phyloP scores from a whole-genome alignment of 2,797 vertebrate species.

The Todus mexicanus region DNA sequence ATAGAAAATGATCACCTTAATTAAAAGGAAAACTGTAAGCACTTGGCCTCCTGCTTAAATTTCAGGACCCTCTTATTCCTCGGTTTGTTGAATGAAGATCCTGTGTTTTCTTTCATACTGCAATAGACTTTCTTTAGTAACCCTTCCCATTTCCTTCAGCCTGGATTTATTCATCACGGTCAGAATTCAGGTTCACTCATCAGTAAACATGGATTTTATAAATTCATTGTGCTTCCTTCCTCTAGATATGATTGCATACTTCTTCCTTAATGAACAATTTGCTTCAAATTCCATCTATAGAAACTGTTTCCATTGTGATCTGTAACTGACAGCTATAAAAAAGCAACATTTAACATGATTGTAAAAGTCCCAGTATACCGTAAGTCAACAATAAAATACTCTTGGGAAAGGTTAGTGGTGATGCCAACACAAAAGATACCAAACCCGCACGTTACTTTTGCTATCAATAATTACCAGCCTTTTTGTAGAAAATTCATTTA shows the following conservation, averaged over 20 bases:
- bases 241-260: background rate
- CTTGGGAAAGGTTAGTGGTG: background rate
- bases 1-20: background rate
- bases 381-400: background rate
- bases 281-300: background rate
- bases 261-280: background rate
- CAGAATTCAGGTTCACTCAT: background rate
- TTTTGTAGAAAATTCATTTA: background rate
- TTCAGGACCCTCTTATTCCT: background rate
- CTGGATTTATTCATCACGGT: background rate
- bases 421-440: background rate
- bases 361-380: background rate
- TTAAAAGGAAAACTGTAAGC: background rate
- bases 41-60: background rate
- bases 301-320: background rate
- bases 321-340: background rate
- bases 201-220: background rate
- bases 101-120: background rate
- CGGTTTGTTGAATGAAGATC: background rate
- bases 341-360: background rate
- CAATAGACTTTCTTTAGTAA: background rate
- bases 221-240: background rate
- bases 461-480: background rate
- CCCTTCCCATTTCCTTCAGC: background rate
- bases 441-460: background rate